These are phyloP conservation scores for Heteractis magnifica DNA, from an alignment of 92 coral and sea anemone species.

Conservation along the genomic window DNA sequence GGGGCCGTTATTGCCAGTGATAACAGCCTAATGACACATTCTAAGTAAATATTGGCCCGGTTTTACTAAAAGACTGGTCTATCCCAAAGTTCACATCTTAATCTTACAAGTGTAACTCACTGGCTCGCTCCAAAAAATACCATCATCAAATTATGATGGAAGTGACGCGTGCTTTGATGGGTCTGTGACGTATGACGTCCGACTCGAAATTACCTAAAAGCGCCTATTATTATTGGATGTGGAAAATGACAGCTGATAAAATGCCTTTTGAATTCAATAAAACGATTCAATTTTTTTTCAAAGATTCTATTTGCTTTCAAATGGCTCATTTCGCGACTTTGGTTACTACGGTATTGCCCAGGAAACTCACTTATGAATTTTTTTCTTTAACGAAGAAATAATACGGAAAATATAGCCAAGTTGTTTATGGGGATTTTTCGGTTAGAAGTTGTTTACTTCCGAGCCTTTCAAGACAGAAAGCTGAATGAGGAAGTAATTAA, in stretches of 20 bases:
- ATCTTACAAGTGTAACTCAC: neutral
- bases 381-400: neutral
- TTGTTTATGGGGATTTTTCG: neutral
- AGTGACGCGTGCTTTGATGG: too few species aligned
- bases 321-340: neutral
- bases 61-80: too few species aligned
- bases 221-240: neutral
- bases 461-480: neutral
- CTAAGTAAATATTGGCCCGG: neutral
- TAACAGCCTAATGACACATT: too few species aligned
- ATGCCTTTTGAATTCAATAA: neutral
- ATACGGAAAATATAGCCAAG: neutral
- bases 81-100: neutral
- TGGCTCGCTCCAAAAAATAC: too few species aligned
- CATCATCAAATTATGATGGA: too few species aligned
- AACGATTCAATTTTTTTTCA: neutral
- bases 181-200: too few species aligned
- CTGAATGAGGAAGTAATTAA: neutral
- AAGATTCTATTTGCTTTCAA: neutral
- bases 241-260: neutral
- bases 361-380: neutral
- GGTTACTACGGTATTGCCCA: neutral
- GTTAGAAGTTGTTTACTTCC: neutral
- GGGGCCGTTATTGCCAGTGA: too few species aligned
- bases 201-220: neutral